Evolutionary conservation across 2,888 invertebrate genomes (phyloP), one percentile per base, ranked within the genome.

Genomic region (Hydriomena furcata): DNA sequence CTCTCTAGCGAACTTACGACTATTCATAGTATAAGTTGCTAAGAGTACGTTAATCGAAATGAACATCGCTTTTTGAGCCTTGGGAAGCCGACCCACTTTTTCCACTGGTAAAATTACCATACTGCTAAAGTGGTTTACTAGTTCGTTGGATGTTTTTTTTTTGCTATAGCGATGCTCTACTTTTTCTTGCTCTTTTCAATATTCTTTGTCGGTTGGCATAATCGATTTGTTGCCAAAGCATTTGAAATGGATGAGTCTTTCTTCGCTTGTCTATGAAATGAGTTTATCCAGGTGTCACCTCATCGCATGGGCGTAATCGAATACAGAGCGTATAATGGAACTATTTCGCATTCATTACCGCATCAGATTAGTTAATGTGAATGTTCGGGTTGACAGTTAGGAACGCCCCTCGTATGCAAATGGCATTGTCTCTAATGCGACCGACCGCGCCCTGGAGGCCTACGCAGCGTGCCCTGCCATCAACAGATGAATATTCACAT

Each of bases 361-460:
- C 71, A 72, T 74, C 70, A 72, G 79, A 84, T 84, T 77, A 81
- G 80, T 80, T 81, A 82, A 87, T 86, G 82, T 83, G 84, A 86
- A 88, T 82, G 84, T 85, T 81, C 81, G 75, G 76, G 84, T 76
- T 84, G 88, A 88, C 87, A 86, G 83, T 79, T 80, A 75, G 82
- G 66, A 75, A 81, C 88, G 87, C 87, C 88, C 83, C 65, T 10
- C 71, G 69, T 83, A 88, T 89, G 88, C 83, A 83, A 88, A 90
- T 88, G 74, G 79, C 84, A 86, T 89, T 86, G 87, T 90, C 81
- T 84, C 77, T 84, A 82, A 86, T 84, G 82, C 81, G 75, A 76
- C 80, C 72, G 66, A 71, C 77, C 79, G 78, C 81, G 79, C 81
- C 80, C 81, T 70, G 73, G 71, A 73, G 68, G 78, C 85, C 84